A percentile compares a stretch with the other conserved stretches of the same genome.
Evolutionary conservation across 1,140 invertebrate species (phyloP).

Genomic region (Drosophila takahashii): DNA sequence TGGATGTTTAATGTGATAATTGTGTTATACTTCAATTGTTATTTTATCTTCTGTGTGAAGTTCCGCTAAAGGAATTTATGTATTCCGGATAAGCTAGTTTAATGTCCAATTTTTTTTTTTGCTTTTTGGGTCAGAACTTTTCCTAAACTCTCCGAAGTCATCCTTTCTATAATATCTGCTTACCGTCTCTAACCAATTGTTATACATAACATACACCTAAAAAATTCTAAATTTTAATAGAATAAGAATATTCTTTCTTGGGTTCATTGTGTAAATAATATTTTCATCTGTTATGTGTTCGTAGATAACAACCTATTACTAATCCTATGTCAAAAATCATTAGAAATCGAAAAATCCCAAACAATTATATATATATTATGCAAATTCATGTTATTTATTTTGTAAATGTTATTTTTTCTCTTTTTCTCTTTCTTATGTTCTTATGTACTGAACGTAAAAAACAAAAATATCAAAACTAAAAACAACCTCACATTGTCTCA

Average conservation of each 20-base stretch:
- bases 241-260: constrained; percentile 15
- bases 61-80: background rate
- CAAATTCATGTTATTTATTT: constrained; percentile 76
- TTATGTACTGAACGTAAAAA: constrained; percentile 68
- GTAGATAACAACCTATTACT: constrained; percentile 10
- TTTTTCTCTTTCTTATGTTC: constrained; percentile 82
- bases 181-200: background rate
- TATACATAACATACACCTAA: constrained; percentile 4
- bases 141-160: background rate
- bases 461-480: constrained; percentile 52
- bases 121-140: background rate
- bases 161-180: background rate
- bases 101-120: background rate
- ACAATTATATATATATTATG: constrained; percentile 42
- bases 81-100: background rate
- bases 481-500: constrained; percentile 67
- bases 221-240: constrained; percentile 4
- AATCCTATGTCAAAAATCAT: constrained; percentile 13
- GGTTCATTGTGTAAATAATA: constrained; percentile 38
- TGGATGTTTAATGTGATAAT: constrained; percentile 5
- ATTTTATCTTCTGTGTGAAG: background rate
- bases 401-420: constrained; percentile 83
- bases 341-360: constrained; percentile 11
- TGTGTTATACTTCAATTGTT: background rate
- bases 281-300: constrained; percentile 6